phyloP scores from a whole-genome alignment of 2,888 invertebrate species.

The Dioctria linearis region DNA sequence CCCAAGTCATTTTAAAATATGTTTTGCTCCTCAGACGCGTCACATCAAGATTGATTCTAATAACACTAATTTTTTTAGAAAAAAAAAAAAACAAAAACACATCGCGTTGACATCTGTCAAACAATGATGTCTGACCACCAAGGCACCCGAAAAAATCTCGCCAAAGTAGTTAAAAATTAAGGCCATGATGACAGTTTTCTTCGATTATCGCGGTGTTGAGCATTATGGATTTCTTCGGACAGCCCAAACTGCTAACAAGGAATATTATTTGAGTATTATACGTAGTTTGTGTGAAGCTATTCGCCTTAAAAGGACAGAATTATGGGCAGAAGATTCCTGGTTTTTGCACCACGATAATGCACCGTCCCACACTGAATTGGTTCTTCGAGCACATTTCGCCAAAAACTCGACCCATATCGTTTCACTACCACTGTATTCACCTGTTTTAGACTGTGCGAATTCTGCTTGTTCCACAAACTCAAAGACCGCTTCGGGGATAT shows the following conservation, averaged over 20 bases:
- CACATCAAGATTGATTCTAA: no score
- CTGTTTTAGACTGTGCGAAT: conserved; percentile 54
- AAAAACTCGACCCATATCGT: conserved; percentile 58
- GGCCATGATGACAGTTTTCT: conserved; percentile 19
- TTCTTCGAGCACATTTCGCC: conserved; percentile 58
- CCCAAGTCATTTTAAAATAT: no score
- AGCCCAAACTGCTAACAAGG: conserved; percentile 26
- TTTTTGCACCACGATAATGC: conserved; percentile 48
- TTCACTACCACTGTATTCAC: conserved; percentile 58
- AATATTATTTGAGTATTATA: conserved; percentile 50
- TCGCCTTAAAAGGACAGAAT: conserved; percentile 32
- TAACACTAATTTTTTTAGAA: neutral
- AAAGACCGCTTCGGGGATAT: conserved; percentile 55
- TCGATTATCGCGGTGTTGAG: conserved; percentile 39
- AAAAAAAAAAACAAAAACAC: neutral
- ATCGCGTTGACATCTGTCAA: conserved; percentile 30
- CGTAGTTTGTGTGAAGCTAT: conserved; percentile 25
- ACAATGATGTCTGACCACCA: conserved; percentile 9
- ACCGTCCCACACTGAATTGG: conserved; percentile 18
- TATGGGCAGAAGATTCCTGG: conserved; percentile 35
- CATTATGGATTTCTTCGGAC: conserved; percentile 16
- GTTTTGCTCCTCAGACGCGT: no score
- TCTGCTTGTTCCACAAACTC: no score
- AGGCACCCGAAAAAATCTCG: conserved; percentile 7
- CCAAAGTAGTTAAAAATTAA: conserved; percentile 12